Conservation (phyloP, 1,140 invertebrate genomes). For the Chironomus striatipennis region DNA sequence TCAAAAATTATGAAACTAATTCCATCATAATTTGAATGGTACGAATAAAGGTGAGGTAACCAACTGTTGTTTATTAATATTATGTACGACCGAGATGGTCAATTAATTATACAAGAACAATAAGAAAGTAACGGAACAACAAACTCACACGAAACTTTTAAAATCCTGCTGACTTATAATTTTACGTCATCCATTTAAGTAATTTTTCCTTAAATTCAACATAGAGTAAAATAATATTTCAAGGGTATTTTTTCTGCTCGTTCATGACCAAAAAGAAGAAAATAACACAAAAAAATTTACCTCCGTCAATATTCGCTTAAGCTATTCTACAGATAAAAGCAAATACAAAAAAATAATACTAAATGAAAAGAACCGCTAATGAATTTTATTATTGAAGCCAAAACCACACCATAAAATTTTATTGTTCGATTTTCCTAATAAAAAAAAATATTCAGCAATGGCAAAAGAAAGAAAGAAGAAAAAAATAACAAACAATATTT, state of each 20-base stretch:
- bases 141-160: neutral
- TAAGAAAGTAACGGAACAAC: neutral
- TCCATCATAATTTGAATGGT: neutral
- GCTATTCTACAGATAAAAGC: slow-evolving; percentile 12
- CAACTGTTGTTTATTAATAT: slow-evolving; percentile 1
- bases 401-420: slow-evolving; percentile 21
- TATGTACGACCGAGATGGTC: neutral
- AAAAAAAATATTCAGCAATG: neutral
- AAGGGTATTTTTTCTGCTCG: neutral
- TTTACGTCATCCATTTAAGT: neutral
- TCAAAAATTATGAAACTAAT: neutral
- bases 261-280: too few relatives aligned
- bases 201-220: neutral
- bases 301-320: neutral
- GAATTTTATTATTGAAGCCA: slow-evolving; percentile 4
- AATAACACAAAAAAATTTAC: neutral
- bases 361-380: slow-evolving; percentile 14
- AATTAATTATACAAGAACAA: neutral
- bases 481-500: slow-evolving; percentile 10
- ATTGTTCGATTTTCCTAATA: slow-evolving; percentile 12
- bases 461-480: neutral
- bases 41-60: neutral
- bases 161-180: slow-evolving; percentile 7
- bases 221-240: too few relatives aligned
- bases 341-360: neutral